Percentiles rank a stretch among this genome's conserved stretches.
Evolutionary conservation across 2,113 vertebrate species (phyloP).

Genomic region (Pavo muticus): DNA sequence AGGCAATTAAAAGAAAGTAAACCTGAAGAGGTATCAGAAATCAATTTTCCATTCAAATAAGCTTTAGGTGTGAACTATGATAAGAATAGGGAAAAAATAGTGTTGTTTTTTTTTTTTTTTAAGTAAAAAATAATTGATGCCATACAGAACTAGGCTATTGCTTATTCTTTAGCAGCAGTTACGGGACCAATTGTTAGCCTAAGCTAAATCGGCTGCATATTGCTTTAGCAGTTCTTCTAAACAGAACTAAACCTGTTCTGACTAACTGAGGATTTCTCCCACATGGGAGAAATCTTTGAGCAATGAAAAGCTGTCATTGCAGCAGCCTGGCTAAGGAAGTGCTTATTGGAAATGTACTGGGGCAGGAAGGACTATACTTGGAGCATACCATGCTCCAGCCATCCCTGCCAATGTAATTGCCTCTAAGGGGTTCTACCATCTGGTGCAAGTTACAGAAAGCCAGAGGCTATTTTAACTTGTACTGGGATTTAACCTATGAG

Average conservation of each 20-base stretch:
- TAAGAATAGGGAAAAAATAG: neutral
- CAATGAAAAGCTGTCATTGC: conserved; percentile 34
- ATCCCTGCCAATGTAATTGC: conserved; percentile 43
- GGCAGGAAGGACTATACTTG: conserved; percentile 42
- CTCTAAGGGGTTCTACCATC: conserved; percentile 57
- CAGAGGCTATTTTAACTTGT: conserved; percentile 44
- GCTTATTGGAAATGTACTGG: conserved; percentile 33
- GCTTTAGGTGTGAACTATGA: neutral
- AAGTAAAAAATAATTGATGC: neutral
- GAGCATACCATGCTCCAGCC: conserved; percentile 10
- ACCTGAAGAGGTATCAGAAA: neutral
- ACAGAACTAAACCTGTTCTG: conserved; percentile 32
- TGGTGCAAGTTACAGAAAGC: conserved; percentile 59
- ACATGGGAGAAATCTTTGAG: conserved; percentile 21
- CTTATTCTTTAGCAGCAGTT: conserved; percentile 12
- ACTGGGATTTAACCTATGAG: neutral
- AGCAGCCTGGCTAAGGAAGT: conserved; percentile 23
- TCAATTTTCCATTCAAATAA: neutral
- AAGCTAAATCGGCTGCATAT: neutral
- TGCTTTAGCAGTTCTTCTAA: conserved; percentile 16
- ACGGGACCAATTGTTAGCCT: neutral
- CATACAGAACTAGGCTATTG: neutral
- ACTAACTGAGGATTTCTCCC: conserved; percentile 20
- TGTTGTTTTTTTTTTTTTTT: neutral
- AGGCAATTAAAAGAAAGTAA: conserved; percentile 42